Base-by-base conservation (phyloP, 2,888 invertebrate species). In the Drosophila suboccidentalis region DNA sequence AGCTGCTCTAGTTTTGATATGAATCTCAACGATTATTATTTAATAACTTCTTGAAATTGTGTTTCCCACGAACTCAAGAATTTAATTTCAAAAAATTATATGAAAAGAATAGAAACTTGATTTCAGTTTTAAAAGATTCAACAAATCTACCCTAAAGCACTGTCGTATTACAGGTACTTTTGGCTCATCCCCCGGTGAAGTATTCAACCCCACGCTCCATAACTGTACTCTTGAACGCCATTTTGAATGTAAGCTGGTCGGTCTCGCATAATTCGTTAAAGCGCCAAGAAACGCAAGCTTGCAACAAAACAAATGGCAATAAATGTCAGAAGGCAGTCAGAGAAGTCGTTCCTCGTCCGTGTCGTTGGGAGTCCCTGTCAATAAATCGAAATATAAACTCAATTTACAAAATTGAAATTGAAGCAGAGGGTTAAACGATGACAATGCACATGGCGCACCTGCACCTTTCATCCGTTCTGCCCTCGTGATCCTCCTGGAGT, bases 331-430 rank as follows among this genome's bases (percentile, higher is more conserved):
- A 59, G 49, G 55, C 60, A 60, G 70, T 49, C 43, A 22, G 34
- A 22, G 57, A 46, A 44, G 36, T 43, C 55, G 65, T 47, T 54
- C 61, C 29, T 43, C 46, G 65, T 47, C 61, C 61, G 29, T 64
- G 62, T 68, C 53, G 61, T 54, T 65, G 74, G 61, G 19, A 58
- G 73, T 82, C 65, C 68, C 74, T 85, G 80, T 78, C 85, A 87
- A 90, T 90, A 90, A 90, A 90, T 90, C 90, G 90, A 85, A 87
- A 84, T 82, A 76, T 82, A 87, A 88, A 79, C 82, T 87, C 89
- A 89, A 90, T 90, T 89, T 85, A 80, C 79, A 72, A 89, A 90
- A 90, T 90, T 87, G 78, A 90, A 90, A 89, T 89, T 86, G 90
- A 90, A 79, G 80, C 78, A 76, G 79, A 80, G 85, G 88, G 88